Evolutionary conservation across 37 sponge, comb jelly and placozoan species (phyloP).

Genomic region (Oopsacas minuta): DNA sequence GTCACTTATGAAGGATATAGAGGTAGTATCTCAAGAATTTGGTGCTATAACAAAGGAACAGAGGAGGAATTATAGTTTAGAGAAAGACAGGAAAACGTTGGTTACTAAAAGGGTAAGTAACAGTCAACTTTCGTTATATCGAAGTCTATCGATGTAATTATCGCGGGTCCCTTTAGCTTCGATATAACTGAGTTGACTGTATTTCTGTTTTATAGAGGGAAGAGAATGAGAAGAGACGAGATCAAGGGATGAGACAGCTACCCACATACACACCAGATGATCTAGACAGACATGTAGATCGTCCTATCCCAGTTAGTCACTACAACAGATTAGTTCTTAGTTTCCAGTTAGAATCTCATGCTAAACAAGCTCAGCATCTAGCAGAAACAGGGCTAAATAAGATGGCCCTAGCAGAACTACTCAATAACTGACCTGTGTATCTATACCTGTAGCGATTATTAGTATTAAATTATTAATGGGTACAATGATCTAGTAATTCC

Average conservation of each 20-base stretch:
- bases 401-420: not conserved
- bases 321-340: not conserved
- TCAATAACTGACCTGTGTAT: not conserved
- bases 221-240: not conserved
- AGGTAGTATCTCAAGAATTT: not conserved
- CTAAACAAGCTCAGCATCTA: not conserved
- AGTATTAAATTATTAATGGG: no score
- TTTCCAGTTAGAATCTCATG: not conserved
- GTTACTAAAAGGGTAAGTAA: not conserved
- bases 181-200: not conserved
- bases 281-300: not conserved
- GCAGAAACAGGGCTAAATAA: not conserved
- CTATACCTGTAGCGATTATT: not conserved
- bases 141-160: no score
- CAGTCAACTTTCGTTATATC: no score
- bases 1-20: conserved; percentile 6
- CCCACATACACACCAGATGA: not conserved
- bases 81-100: not conserved
- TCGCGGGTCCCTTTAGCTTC: no score
- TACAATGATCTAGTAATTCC: no score
- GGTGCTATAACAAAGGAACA: not conserved
- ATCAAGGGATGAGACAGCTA: not conserved
- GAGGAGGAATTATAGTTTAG: not conserved
- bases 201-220: not conserved
- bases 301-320: not conserved